Evolutionary conservation across 2,888 invertebrate species (phyloP), one percentile per base, ranked within the genome.

Genomic region (Caenorhabditis sp.): DNA sequence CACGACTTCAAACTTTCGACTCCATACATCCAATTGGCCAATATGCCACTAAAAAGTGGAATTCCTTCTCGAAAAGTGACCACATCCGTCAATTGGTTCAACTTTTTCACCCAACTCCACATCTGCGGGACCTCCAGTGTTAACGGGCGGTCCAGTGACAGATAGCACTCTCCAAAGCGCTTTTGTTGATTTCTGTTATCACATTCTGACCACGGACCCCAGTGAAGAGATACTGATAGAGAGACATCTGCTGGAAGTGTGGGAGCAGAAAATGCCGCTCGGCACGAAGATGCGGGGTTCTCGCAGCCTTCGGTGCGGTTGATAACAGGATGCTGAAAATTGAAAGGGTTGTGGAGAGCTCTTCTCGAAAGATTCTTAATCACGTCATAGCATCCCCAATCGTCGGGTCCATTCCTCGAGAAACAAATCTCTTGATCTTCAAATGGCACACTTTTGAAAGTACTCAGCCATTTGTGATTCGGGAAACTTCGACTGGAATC

Each of bases 351-450:
- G 28, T n/a, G 15, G 20, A 40, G 13, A 22, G 8, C 3, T n/a
- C 24, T 8, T 26, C 32, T 22, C 3, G n/a, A 20, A 22, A n/a
- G 8, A 22, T 2, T 18, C 5, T 60, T 2, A 44, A 22, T 44
- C 44, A 79, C 71, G 26, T 79, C 55, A 9, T 61, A 61, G 24
- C 79, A 79, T 0, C 18, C 20, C 71, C 65, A 71, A 47, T 71
- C 65, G 24, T 79, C 32, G 0, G 4, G 3, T 2, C 71, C 71
- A 37, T 67, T 55, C 40, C 79, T 58, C 24, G 35, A 18, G 32
- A 79, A 60, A 35, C 79, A 79, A 8, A 71, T 79, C 9, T 70
- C 71, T 8, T 61, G 71, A 44, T 79, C 79, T 13, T 76, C 76
- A 28, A 76, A 76, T 0, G 5, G 2, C 51, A 61, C 51, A 3